Base-by-base conservation (phyloP, 2,113 vertebrate species). In the Pyxicephalus adspersus region DNA sequence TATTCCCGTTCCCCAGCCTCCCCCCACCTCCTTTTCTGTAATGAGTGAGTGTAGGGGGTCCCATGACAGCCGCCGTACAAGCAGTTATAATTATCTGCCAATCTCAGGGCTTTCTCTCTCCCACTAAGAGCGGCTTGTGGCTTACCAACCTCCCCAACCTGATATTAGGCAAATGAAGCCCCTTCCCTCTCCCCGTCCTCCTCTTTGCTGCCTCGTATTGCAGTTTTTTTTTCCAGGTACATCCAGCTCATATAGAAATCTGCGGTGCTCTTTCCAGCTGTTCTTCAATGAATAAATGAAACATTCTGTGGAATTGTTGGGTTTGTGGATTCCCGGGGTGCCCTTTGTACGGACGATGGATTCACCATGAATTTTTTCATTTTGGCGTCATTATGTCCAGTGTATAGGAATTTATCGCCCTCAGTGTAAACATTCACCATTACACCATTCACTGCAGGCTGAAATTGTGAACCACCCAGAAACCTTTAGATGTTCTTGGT, bases 61-160 rank as follows among this genome's bases (percentile, higher is more conserved):
- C 68, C 67, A 67, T 72, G 67, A 55, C 67, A 81, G 67, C 78
- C 68, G 26, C 78, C 25, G 66, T 64, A 25, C 58, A 19, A 73
- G 68, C 78, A 73, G 78, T 63, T 81, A 73, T 72, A 81, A 81
- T 81, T 81, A 81, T 81, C 68, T 81, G 68, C 58, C 67, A 73
- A 73, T 81, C 77, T 80, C 22, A 23, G 77, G 66, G 55, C 66
- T 80, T 80, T 80, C 68, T 73, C 19, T 80, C 58, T 80, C 66
- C 78, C 78, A 55, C 67, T 72, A 80, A 80, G 66, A 80, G 57
- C 78, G 51, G 66, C 78, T 61, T 73, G 78, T 73, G 78, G 78
- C 45, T 80, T 25, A 80, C 67, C 78, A 71, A 58, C 78, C 67
- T 73, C 58, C 67, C 68, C 65, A 81, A 64, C 78, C 78, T 73